Percentiles rank a stretch among this genome's conserved stretches.
These are phyloP conservation scores for Kryptolebias ocellatus DNA, from an alignment of 2,797 vertebrate species.

Conservation along the genomic window DNA sequence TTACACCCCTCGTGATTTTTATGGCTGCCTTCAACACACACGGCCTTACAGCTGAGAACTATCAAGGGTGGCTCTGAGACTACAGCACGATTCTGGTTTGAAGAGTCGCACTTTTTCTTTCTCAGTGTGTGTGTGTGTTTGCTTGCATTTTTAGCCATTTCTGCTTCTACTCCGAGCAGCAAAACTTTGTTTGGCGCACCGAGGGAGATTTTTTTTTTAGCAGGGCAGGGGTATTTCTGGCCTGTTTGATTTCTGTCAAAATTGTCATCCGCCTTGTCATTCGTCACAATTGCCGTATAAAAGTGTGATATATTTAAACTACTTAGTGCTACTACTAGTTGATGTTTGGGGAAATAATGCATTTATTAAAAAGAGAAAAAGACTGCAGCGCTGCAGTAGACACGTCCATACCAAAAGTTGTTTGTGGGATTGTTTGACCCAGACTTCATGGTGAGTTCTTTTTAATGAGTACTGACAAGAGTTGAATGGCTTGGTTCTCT, in stretches of 20 bases:
- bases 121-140: neutral
- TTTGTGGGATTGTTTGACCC: slow-evolving; percentile 63
- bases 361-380: slow-evolving; percentile 21
- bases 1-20: slow-evolving; percentile 70
- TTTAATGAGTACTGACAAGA: slow-evolving; percentile 75
- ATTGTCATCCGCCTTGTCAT: slow-evolving; percentile 23
- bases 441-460: slow-evolving; percentile 61
- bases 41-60: slow-evolving; percentile 63
- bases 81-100: slow-evolving; percentile 24
- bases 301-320: slow-evolving; percentile 10
- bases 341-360: neutral
- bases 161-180: slow-evolving; percentile 1
- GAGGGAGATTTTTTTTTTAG: slow-evolving; percentile 20
- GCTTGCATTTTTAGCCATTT: slow-evolving; percentile 5
- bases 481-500: slow-evolving; percentile 67
- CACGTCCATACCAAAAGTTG: slow-evolving; percentile 21
- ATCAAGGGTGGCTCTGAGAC: slow-evolving; percentile 48
- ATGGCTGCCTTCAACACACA: slow-evolving; percentile 64
- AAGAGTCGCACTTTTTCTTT: slow-evolving; percentile 2
- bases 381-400: slow-evolving; percentile 8
- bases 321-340: neutral
- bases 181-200: slow-evolving; percentile 20
- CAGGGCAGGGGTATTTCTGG: slow-evolving; percentile 17
- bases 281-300: slow-evolving; percentile 7
- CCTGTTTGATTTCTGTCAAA: slow-evolving; percentile 20